Percentiles rank a stretch among this genome's conserved stretches.
Evolutionary conservation across 2,888 invertebrate species (phyloP).

Genomic region (Drosophila neotestacea): DNA sequence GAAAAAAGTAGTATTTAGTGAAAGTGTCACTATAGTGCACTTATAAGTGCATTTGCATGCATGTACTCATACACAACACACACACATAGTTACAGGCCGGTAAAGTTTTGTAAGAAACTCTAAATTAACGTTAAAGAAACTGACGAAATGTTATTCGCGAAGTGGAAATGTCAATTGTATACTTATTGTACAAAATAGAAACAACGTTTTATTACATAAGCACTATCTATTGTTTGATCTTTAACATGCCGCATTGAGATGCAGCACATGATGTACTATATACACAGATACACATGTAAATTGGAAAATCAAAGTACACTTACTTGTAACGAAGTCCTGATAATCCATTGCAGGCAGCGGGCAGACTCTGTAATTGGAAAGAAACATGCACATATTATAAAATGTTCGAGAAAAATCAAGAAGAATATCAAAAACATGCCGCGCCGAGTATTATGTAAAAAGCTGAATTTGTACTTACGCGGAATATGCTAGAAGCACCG

Average conservation of each 20-base stretch:
- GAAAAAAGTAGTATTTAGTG: not conserved
- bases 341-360: slow-evolving; percentile 75
- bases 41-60: slow-evolving; percentile 22
- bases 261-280: slow-evolving; percentile 9
- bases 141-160: slow-evolving; percentile 3
- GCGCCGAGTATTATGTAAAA: slow-evolving; percentile 72
- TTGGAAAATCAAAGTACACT: slow-evolving; percentile 56
- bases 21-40: slow-evolving; percentile 1
- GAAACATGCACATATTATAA: slow-evolving; percentile 12
- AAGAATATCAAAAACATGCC: slow-evolving; percentile 54
- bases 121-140: not conserved
- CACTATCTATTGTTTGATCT: slow-evolving; percentile 14
- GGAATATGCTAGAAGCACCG: slow-evolving; percentile 83
- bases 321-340: slow-evolving; percentile 82
- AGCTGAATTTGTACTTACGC: slow-evolving; percentile 75
- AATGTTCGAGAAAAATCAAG: slow-evolving; percentile 33
- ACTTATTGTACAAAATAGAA: not conserved
- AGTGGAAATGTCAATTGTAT: not conserved
- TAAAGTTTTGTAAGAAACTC: not conserved
- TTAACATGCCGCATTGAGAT: not conserved
- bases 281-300: not conserved
- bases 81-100: not conserved
- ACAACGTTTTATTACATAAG: slow-evolving; percentile 60
- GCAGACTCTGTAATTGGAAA: slow-evolving; percentile 65
- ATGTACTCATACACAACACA: slow-evolving; percentile 6